Percentiles rank a stretch among this genome's conserved stretches.
phyloP scores from a whole-genome alignment of 2,113 vertebrate genomes.

The Alectura lathami region DNA sequence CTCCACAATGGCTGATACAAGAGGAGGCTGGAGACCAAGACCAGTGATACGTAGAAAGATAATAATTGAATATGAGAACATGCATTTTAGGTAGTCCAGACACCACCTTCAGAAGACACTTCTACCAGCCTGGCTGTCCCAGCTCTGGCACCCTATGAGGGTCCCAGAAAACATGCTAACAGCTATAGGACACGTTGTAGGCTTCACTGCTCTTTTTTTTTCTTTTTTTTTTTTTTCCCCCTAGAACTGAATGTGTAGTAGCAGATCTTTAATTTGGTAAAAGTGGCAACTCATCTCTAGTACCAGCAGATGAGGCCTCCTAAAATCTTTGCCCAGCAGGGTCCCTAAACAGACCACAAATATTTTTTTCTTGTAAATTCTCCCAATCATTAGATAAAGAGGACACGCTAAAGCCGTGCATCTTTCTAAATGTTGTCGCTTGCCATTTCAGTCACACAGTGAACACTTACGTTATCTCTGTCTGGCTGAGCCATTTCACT shows the following conservation, averaged over 20 bases:
- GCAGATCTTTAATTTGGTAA: not conserved
- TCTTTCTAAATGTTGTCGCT: not conserved
- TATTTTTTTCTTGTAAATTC: not conserved
- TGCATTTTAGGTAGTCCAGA: not conserved
- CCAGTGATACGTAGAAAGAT: not conserved
- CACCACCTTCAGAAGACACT: not conserved
- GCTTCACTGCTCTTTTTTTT: not conserved
- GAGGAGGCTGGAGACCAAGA: not conserved
- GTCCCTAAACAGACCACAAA: not conserved
- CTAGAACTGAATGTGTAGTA: not conserved
- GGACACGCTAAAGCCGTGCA: not conserved
- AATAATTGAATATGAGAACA: not conserved
- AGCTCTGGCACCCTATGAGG: not conserved
- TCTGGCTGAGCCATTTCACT: not conserved
- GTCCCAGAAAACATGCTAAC: not conserved
- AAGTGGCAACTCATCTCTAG: not conserved
- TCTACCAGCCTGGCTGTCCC: not conserved
- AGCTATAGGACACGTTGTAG: not conserved
- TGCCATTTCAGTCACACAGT: not conserved
- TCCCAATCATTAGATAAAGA: accelerated
- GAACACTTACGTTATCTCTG: not conserved
- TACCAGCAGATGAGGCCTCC: not conserved
- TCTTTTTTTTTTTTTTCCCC: not conserved
- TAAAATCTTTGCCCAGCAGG: not conserved
- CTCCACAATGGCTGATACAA: not conserved